Evolutionary conservation across 1,140 invertebrate genomes (phyloP), one percentile per base, ranked within the genome.

Genomic region (Neodiprion fabricii): DNA sequence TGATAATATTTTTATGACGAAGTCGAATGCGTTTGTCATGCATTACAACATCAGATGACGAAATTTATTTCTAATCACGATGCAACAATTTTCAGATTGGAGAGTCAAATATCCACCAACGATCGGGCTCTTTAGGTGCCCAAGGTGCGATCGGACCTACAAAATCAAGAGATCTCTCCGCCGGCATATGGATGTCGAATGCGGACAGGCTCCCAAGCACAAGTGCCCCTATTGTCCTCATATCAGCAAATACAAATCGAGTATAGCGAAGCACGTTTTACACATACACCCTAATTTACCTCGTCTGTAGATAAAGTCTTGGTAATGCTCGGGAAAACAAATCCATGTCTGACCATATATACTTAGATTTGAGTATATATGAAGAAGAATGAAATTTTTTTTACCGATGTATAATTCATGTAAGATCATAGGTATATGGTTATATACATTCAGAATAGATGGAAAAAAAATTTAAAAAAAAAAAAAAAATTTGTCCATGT

Each of bases 71-170:
- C 50, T 53, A 53, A 53, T 53, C n/a, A 53, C n/a, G 10, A 53
- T 53, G 10, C n/a, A 14, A 10, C 50, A 10, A 14, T 53, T 53
- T 53, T 53, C 50, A 53, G 50, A 10, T 53, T 53, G 50, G 50
- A 14, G 50, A 53, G n/a, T 53, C 50, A 14, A 11, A 11, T 11
- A 11, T 77, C 68, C 50, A 14, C 50, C 50, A 11, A 89, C 75
- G 91, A 91, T 77, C 50, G 89, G 91, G 8, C 89, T 90, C 82
- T 94, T 92, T 83, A 90, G 91, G 47, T 95, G 94, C 82, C 89
- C 92, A 67, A 91, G 92, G 79, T 92, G 91, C 72, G 88, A 87
- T 17, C 88, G 91, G 66, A 84, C 84, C 3, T 92, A 92, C 81
- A 90, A 91, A 74, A 86, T 89, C 48, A 90, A 90, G 74, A 86